Conservation (phyloP, 2,113 vertebrate species). For the Xiphophorus maculatus region DNA sequence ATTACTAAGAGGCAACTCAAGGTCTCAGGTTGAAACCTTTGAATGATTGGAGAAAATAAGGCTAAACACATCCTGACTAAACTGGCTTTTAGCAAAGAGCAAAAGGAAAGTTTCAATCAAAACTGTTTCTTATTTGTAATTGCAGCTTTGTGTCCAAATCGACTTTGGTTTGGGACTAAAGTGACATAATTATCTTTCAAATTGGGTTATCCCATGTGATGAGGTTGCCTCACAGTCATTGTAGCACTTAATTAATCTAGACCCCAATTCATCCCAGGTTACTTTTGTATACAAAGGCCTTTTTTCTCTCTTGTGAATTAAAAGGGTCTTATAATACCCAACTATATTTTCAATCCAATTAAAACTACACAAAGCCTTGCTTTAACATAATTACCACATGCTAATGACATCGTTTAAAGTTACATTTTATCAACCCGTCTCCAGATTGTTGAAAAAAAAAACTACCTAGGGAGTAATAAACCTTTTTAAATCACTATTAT, state of each 20-base stretch:
- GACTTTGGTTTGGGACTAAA: neutral
- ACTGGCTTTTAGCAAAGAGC: conserved; percentile 4
- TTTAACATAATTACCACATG: conserved; percentile 47
- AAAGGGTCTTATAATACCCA: conserved; percentile 14
- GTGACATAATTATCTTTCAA: neutral
- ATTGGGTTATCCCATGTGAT: neutral
- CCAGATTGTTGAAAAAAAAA: conserved; percentile 31
- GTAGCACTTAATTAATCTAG: neutral
- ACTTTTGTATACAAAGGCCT: neutral
- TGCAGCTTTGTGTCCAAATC: neutral
- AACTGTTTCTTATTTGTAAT: neutral
- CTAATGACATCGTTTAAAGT: conserved; percentile 47
- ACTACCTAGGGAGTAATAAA: conserved; percentile 18
- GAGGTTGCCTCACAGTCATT: neutral
- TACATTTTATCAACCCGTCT: conserved; percentile 53
- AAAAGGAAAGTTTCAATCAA: neutral
- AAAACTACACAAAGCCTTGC: conserved; percentile 35
- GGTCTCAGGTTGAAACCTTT: conserved; percentile 39
- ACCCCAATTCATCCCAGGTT: neutral
- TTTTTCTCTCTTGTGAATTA: conserved; percentile 20
- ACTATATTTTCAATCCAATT: conserved; percentile 29
- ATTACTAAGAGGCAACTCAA: conserved; percentile 53
- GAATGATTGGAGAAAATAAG: conserved; percentile 34
- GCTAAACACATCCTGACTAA: conserved; percentile 14
- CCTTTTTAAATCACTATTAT: neutral